phyloP scores from a whole-genome alignment of 2,113 vertebrate genomes.

The Corynorhinus townsendii region DNA sequence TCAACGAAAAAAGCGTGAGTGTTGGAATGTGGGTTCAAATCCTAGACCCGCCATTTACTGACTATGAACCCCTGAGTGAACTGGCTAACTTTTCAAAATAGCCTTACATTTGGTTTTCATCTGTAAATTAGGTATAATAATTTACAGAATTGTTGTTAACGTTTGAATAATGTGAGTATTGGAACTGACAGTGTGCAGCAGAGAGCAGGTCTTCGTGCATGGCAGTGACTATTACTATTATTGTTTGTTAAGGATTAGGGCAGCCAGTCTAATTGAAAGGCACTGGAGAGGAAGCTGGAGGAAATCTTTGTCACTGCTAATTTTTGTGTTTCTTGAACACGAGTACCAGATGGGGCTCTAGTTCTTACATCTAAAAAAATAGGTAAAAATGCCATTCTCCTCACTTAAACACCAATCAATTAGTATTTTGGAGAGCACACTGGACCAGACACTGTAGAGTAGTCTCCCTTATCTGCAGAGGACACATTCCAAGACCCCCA shows the following conservation, averaged over 20 bases:
- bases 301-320: not conserved
- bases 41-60: not conserved
- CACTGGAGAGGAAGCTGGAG: not conserved
- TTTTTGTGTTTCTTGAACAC: not conserved
- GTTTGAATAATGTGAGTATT: not conserved
- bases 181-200: not conserved
- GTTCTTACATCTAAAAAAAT: conserved; percentile 7
- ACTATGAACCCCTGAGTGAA: not conserved
- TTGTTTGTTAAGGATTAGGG: not conserved
- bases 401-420: not conserved
- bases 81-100: not conserved
- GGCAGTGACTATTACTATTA: not conserved
- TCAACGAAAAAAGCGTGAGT: not conserved
- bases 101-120: not conserved
- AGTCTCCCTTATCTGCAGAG: not conserved
- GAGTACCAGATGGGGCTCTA: not conserved
- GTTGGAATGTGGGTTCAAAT: not conserved
- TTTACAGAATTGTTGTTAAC: not conserved
- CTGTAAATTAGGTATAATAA: not conserved
- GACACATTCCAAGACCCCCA: no score
- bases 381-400: not conserved
- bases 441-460: not conserved
- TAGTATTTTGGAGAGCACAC: not conserved
- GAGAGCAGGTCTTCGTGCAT: not conserved
- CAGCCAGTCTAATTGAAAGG: not conserved